Base-by-base conservation (phyloP, 2,113 vertebrate genomes). In the Chelonoidis abingdonii region DNA sequence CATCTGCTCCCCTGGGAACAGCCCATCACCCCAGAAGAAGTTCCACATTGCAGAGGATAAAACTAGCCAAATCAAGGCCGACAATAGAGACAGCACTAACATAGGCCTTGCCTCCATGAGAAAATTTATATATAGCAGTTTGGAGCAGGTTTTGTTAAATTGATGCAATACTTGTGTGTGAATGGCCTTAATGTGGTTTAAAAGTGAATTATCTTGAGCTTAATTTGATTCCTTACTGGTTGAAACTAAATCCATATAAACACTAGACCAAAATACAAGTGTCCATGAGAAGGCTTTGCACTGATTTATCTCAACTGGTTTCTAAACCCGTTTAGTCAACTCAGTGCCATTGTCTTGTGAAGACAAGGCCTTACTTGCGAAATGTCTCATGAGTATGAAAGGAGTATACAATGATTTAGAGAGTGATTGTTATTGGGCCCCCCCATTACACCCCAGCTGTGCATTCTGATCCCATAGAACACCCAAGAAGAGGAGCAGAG, bases 401-500 rank as follows among this genome's bases (percentile, higher is more conserved):
- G 31, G 69, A 41, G 88, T 35, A 22, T 86, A 35, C 88, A 56
- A 4, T n/a, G 62, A 27, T 6, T 8, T 89, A 10, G 13, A 90
- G 0, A 0, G 1, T 50, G 5, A 57, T 7, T 10, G 35, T n/a
- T 69, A 19, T 69, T 8, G 14, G n/a, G 69, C 76, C 27, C 31
- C 8, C 80, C 84, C 59, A 49, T 11, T 80, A 31, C 5, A 2
- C 65, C 6, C n/a, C 57, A 90, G 1, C 22, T 79, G 5, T 1
- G 27, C 31, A 52, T 2, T 76, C 56, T 65, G 27, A 44, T 41
- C 38, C 14, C 29, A 80, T 24, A 76, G 90, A 82, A 4, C 0
- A 69, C 14, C 62, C 31, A n/a, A n/a, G 16, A 69, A 35, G 35
- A 69, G 4, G 16, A 19, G 35, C 8, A 50, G 50, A 21, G 31